Base-by-base conservation (phyloP, 2,113 vertebrate genomes). In the Bombycilla garrulus region DNA sequence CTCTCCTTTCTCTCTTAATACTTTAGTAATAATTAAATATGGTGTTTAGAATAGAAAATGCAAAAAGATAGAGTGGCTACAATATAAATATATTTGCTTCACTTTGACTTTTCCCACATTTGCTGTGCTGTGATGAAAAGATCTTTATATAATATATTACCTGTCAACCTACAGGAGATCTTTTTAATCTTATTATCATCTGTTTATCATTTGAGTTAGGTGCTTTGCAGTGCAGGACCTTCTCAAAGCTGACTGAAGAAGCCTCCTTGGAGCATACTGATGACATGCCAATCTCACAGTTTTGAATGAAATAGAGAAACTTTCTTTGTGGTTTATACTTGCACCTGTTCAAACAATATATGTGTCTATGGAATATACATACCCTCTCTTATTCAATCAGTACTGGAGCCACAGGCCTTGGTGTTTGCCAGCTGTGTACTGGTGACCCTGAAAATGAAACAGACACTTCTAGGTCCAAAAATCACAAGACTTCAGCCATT, bases 271-370 rank as follows among this genome's bases (percentile, higher is more conserved):
- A 94, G 64, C 58, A 44, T 47, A 61, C 57, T 76, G 81, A 79
- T 87, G 92, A 83, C 62, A 80, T 48, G 56, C 74, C 85, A 64
- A 44, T 91, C 58, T 85, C 64, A 15, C 19, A 47, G 78, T 70
- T 76, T 78, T 88, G 72, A 93, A 95, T 86, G 90, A 97, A 96
- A 93, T 10, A 74, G 87, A 95, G 90, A 88, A 86, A 90, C 74
- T 79, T 88, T 90, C 86, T 89, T 90, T 92, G 85, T 95, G 91
- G 95, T 95, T 93, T 91, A 91, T 94, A 60, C 42, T 92, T 93
- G 83, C 95, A 97, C 94, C 95, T 96, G 92, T 95, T 97, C 81
- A 95, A 97, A 97, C 86, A 95, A 71, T 70, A 47, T 73, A 61
- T 58, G 42, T 94, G 51, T 94, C 17, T 65, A 9, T 92, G 82